Conservation (phyloP, 2,797 vertebrate genomes). For the Ceyx erithaca region DNA sequence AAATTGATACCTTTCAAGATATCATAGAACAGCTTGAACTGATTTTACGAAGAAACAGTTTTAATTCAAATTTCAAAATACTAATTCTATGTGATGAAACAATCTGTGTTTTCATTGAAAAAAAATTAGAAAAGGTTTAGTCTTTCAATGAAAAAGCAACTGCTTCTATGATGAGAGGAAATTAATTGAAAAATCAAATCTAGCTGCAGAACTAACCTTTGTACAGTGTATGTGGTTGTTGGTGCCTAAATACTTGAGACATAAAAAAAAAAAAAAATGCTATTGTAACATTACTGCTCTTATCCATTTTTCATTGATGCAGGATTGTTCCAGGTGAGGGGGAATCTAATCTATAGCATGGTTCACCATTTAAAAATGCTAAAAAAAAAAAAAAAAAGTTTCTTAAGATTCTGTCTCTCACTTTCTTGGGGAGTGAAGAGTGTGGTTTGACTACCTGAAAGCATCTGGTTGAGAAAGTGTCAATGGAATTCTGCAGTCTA, state of each 20-base stretch:
- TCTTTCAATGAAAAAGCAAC: background rate
- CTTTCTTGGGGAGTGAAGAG: background rate
- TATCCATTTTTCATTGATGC: background rate
- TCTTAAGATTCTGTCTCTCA: background rate
- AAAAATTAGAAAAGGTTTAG: background rate
- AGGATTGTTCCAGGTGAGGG: background rate
- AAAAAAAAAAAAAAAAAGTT: background rate
- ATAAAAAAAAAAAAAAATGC: background rate
- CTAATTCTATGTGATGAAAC: background rate
- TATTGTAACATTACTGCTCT: background rate
- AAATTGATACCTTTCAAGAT: background rate
- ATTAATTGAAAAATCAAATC: background rate
- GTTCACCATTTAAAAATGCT: background rate
- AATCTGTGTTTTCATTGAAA: background rate
- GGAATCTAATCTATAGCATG: background rate
- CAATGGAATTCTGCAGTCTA: background rate
- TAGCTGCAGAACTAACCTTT: background rate
- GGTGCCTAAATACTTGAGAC: background rate
- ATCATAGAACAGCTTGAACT: background rate
- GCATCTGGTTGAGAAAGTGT: background rate
- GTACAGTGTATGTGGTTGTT: background rate
- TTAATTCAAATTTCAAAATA: background rate
- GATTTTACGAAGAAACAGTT: background rate
- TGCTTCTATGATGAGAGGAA: background rate
- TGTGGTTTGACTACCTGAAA: background rate